Conservation (phyloP, 2,113 vertebrate genomes). For the Cisticola juncidis region DNA sequence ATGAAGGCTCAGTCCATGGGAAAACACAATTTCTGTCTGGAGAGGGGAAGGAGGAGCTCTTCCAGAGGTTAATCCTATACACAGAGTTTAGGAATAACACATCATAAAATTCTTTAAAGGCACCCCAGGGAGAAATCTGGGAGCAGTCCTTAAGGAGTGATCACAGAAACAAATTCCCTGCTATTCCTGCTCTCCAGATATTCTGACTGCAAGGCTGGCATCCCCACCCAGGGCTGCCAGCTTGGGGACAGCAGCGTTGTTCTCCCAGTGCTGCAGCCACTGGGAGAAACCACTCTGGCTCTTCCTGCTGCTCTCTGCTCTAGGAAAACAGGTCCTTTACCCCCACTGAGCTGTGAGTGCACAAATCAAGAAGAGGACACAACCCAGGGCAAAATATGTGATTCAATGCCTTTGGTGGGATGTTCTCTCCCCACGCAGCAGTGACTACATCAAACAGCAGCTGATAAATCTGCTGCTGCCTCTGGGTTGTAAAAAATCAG, state of each 20-base stretch:
- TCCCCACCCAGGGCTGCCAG: neutral
- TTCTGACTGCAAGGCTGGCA: neutral
- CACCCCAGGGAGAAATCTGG: neutral
- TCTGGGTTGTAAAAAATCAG: neutral
- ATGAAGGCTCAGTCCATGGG: neutral
- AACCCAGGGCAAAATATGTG: neutral
- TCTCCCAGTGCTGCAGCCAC: neutral
- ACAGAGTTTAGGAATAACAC: neutral
- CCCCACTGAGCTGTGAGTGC: neutral
- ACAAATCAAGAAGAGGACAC: neutral
- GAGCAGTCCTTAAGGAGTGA: neutral
- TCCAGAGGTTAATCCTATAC: neutral
- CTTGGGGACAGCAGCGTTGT: neutral
- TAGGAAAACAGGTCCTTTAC: neutral
- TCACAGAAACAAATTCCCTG: neutral
- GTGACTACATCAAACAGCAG: neutral
- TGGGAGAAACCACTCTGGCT: neutral
- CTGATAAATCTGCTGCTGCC: neutral
- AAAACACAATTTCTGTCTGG: neutral
- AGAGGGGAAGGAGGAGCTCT: neutral
- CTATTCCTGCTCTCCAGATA: neutral
- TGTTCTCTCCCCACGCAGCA: neutral
- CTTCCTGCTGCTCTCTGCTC: neutral
- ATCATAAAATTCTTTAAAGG: neutral
- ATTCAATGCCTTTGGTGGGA: fast-evolving